Base-by-base conservation (phyloP, 2,113 vertebrate genomes). In the Cyphomyrus plagiostoma region DNA sequence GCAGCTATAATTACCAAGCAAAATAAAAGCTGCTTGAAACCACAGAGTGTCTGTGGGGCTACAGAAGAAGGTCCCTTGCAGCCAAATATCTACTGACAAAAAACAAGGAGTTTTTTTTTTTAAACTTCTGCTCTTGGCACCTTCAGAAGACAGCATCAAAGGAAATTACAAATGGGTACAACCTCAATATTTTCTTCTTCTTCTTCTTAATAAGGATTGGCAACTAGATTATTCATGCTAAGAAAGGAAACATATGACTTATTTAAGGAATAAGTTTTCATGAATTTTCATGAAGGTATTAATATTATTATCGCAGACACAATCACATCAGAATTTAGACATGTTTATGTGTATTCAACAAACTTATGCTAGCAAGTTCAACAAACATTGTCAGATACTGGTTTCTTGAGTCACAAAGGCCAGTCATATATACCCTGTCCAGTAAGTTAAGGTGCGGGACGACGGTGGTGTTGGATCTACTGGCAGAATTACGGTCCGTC, bases 211-310 rank as follows among this genome's bases (percentile, higher is more conserved):
- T 87, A 56, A 87, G 48, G 13, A 87, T 53, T 87, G 50, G 85
- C 50, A 87, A 39, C n/a, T 87, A 53, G 21, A 86, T 86, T 49
- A 86, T 87, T 53, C 85, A 87, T 87, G 85, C 85, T 50, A 53
- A 39, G 35, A 87, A 53, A 23, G 48, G n/a, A 86, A 21, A 48
- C 4, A 86, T 23, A 86, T 26, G 6, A 35, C 74, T 80, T 42
- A 80, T 80, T 19, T 42, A 80, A 80, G 74, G 74, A 80, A 42
- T 80, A 80, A 0, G 4, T 35, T 80, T 42, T 42, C 74, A 80
- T 80, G 15, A 80, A 80, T 80, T 70, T 70, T 80, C 74, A 80
- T 35, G 74, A 80, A 80, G 74, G 74, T 21, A 42, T 80, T 39
- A 80, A 80, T 80, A 80, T 80, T 77, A 39, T 39, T 26, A 42